phyloP scores from a whole-genome alignment of 1,140 invertebrate genomes.

The Orchesella cincta region DNA sequence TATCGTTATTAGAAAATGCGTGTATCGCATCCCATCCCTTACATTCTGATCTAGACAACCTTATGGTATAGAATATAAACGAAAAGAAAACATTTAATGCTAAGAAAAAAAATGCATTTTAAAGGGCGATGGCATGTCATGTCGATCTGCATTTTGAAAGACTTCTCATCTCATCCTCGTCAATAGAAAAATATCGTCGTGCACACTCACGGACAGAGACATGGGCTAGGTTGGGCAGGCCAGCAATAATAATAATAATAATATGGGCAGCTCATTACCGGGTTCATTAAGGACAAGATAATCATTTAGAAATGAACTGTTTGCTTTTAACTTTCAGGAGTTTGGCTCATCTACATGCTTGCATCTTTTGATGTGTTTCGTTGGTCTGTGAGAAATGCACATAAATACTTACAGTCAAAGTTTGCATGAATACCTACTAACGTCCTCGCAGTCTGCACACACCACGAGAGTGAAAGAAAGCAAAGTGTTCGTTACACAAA shows the following conservation, averaged over 20 bases:
- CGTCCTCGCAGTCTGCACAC: no score
- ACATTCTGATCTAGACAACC: not conserved
- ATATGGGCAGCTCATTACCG: conserved; percentile 25
- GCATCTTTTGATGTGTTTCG: not conserved
- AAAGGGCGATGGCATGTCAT: not conserved
- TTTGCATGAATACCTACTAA: no score
- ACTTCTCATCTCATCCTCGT: not conserved
- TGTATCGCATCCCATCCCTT: not conserved
- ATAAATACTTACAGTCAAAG: no score
- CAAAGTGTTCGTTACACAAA: no score
- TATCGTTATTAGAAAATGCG: not conserved
- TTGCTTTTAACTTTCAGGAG: conserved; percentile 8
- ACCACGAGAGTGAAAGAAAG: no score
- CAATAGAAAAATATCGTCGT: not conserved
- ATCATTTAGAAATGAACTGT: conserved; percentile 22
- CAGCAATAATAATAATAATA: not conserved
- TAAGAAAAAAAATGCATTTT: not conserved
- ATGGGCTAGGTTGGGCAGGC: not conserved
- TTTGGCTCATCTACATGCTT: not conserved
- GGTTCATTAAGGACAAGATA: conserved; percentile 28
- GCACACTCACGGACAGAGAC: not conserved
- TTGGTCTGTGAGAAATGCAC: no score
- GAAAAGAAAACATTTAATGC: not conserved
- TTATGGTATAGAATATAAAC: not conserved
- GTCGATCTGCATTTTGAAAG: not conserved